Conservation (phyloP, 2,888 invertebrate genomes). For the Imbricaverruca yamaguchii region DNA sequence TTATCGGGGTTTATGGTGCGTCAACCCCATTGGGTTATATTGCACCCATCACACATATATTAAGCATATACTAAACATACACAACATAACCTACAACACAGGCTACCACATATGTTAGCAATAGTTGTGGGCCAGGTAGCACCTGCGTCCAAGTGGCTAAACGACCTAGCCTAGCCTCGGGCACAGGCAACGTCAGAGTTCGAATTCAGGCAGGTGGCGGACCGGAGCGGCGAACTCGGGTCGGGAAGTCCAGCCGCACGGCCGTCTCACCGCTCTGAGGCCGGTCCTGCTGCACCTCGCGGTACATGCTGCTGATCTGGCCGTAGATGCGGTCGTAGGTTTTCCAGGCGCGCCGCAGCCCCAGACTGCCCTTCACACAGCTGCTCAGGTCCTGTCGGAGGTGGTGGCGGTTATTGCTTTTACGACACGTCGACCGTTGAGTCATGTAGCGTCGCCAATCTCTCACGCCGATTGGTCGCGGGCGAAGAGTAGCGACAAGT, state of each 20-base stretch:
- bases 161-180: not conserved
- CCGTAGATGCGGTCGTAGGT: slow-evolving; percentile 56
- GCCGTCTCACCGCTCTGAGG: not conserved
- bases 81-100: too few relatives aligned
- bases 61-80: too few relatives aligned
- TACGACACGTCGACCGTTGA: too few relatives aligned
- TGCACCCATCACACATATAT: too few relatives aligned
- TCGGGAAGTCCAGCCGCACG: not conserved
- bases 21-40: too few relatives aligned
- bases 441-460: too few relatives aligned
- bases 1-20: too few relatives aligned
- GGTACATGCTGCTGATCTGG: slow-evolving; percentile 51
- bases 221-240: not conserved
- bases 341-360: slow-evolving; percentile 60
- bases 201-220: not conserved
- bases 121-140: too few relatives aligned
- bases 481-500: too few relatives aligned
- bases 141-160: not conserved
- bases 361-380: slow-evolving; percentile 57
- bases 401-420: too few relatives aligned
- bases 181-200: slow-evolving; percentile 26
- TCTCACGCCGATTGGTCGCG: too few relatives aligned
- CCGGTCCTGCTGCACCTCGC: slow-evolving; percentile 35
- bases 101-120: not conserved
- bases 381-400: slow-evolving; percentile 44